These are phyloP conservation scores for Phylloscopus trochilus DNA, from an alignment of 2,113 vertebrate species.

Conservation along the genomic window DNA sequence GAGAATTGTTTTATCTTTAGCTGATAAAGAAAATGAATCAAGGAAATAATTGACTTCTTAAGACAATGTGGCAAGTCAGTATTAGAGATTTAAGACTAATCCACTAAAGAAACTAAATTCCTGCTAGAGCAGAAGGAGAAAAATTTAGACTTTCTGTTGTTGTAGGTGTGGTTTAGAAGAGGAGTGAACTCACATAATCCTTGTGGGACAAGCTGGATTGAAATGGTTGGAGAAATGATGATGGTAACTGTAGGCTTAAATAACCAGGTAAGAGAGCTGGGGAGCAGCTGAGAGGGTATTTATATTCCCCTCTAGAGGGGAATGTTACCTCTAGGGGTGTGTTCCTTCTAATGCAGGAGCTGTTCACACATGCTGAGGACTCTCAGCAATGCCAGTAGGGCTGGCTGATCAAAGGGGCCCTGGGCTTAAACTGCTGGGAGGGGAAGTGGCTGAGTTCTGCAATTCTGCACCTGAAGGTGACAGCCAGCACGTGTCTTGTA, in stretches of 20 bases:
- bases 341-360: neutral
- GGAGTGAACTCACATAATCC: constrained; percentile 95
- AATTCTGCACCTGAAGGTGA: neutral
- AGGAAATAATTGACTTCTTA: neutral
- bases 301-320: neutral
- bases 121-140: neutral
- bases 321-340: neutral
- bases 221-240: constrained; percentile 95
- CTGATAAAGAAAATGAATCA: neutral
- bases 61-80: neutral
- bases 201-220: constrained; percentile 93
- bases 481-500: neutral
- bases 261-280: constrained; percentile 82
- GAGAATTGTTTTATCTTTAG: neutral
- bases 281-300: neutral
- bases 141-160: neutral
- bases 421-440: neutral
- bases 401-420: neutral
- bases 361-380: rapidly evolving
- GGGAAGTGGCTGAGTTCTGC: neutral
- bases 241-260: constrained; percentile 93
- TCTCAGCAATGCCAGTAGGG: neutral
- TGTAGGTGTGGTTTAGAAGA: constrained; percentile 95
- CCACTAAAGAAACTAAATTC: neutral
- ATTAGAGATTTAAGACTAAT: neutral